Base-by-base conservation (phyloP, 1,140 invertebrate species). In the Pteromalus puparum region DNA sequence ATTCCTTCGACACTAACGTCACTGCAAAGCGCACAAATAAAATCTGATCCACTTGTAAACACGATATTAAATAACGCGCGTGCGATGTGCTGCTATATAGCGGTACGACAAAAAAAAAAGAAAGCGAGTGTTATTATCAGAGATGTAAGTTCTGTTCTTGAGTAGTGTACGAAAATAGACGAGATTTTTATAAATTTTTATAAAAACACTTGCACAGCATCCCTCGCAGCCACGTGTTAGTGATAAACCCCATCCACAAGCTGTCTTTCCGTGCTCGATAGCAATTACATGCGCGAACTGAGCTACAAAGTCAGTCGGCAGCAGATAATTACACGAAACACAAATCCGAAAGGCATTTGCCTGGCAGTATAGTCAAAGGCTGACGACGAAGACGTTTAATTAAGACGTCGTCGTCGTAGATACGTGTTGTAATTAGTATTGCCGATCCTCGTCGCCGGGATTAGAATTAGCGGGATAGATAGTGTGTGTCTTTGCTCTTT, bases 231-330 rank as follows among this genome's bases (percentile, higher is more conserved):
- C 48, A 21, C 18, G 13, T 21, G 18, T 21, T 1, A 21, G 21
- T 21, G 53, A 61, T n/a, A 61, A 61, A 61, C 53, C 21, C 53
- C 18, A 61, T 61, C 48, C 15, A 48, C 46, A 10, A 2, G 15
- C 46, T 13, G 48, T 21, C 53, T 61, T 61, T 61, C 12, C 68
- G 61, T 67, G 65, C 65, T 46, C 12, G n/a, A 0, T 13, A 2
- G 61, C 68, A 81, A 81, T 81, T 73, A 61, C 67, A 81, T n/a
- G 80, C 67, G 70, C 42, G 70, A 73, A 61, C 26, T 72, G 42
- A 21, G 42, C 15, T 21, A 73, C 28, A 80, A 80, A 80, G 77
- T 79, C 65, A 28, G 21, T 67, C 61, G 34, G 48, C 15, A 9
- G 42, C 67, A 18, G 26, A 28, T 74, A 81, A 61, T 81, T 81